Conservation (phyloP, 2,797 vertebrate species). For the Gymnothorax reevesii region DNA sequence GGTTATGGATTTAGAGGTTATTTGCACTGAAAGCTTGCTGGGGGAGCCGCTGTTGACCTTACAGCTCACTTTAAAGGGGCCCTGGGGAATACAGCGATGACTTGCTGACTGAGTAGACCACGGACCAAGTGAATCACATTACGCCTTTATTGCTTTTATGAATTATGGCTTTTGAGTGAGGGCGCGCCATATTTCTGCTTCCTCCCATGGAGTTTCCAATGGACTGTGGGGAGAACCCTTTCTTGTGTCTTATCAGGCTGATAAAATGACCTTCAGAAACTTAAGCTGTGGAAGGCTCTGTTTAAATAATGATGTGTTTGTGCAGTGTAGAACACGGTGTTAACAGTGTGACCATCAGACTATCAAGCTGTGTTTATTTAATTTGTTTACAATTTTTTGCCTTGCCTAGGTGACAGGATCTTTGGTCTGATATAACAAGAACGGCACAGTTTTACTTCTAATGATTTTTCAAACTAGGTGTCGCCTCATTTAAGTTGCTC, state of each 20-base stretch:
- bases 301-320: not conserved
- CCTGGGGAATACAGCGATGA: not conserved
- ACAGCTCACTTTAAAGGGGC: not conserved
- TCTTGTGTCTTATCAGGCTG: not conserved
- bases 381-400: not conserved
- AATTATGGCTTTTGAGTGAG: constrained; percentile 11
- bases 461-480: not conserved
- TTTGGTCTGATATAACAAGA: not conserved
- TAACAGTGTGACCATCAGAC: not conserved
- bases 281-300: not conserved
- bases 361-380: not conserved
- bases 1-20: not conserved
- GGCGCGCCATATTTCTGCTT: not conserved
- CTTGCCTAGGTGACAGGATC: not conserved
- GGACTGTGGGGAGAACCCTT: not conserved
- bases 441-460: not conserved
- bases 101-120: constrained; percentile 14
- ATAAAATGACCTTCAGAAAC: not conserved
- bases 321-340: not conserved
- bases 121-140: not conserved
- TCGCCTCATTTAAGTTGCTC: not conserved
- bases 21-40: not conserved
- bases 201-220: not conserved
- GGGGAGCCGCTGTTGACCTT: not conserved
- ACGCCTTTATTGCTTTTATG: constrained; percentile 8